Evolutionary conservation across 2,797 vertebrate genomes (phyloP), one percentile per base, ranked within the genome.

Genomic region (Dryobates pubescens): DNA sequence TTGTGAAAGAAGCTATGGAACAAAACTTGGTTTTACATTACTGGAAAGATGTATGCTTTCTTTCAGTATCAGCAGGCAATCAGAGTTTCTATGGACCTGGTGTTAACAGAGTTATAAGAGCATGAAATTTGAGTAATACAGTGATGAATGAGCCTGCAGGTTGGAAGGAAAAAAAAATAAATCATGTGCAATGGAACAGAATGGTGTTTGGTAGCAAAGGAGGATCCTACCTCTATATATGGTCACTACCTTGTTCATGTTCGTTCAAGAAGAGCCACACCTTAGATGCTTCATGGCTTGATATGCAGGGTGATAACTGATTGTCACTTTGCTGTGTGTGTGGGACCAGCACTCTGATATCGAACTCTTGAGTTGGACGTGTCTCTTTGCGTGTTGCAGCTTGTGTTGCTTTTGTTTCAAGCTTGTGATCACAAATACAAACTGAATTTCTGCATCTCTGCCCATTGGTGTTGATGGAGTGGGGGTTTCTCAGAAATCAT

Each of bases 71-170:
- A 82, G 64, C 87, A 79, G 85, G 85, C 1, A 5, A 88, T 88
- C 36, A 1, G 53, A 86, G 74, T 92, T 95, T 92, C 89, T 91
- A 38, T 77, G 64, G 71, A n/a, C 58, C 22, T 65, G 51, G 85
- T 84, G 92, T 82, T 96, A 93, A 88, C 75, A 93, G 93, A 95
- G 64, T 95, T 95, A 88, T 79, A 95, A 71, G 80, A 82, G 62
- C 64, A 79, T 71, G 80, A 94, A 92, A 88, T 64, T 63, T 0
- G 2, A 86, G 86, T 79, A 68, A 81, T 89, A 54, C 0, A 0
- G 78, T 74, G 85, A 82, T 69, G 80, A 93, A 93, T 88, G 85
- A 94, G 22, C 74, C 24, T 77, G 80, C 51, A 88, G 85, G 54
- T 9, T 70, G 22, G 17, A 58, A 34, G 23, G 29, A 3, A 19